Conservation (phyloP, 2,113 vertebrate genomes). For the Gavia stellata region DNA sequence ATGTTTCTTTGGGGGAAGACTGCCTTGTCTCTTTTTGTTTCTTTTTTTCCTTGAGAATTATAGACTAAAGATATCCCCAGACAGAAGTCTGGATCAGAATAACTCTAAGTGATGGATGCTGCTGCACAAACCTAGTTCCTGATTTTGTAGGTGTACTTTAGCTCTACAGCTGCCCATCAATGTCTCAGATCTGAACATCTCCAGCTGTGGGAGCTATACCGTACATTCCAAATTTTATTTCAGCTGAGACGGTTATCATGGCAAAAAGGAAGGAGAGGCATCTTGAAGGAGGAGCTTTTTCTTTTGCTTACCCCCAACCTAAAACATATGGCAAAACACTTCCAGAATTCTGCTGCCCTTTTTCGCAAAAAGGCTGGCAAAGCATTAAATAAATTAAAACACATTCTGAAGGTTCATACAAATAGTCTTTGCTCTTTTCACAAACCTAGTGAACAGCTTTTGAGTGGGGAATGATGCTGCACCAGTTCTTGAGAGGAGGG, state of each 20-base stretch:
- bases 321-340: neutral
- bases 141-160: neutral
- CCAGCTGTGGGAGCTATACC: neutral
- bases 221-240: neutral
- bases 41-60: neutral
- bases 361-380: neutral
- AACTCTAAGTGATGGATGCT: neutral
- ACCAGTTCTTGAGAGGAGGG: neutral
- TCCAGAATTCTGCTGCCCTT: neutral
- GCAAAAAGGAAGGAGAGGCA: neutral
- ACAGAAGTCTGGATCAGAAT: neutral
- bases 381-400: neutral
- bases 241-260: neutral
- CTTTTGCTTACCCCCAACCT: neutral
- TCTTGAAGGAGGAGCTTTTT: neutral
- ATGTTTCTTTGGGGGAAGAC: neutral
- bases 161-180: neutral
- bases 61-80: neutral
- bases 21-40: neutral
- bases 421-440: neutral
- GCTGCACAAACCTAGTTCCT: neutral
- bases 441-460: neutral
- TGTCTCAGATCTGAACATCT: neutral
- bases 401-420: neutral
- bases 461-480: neutral